Conservation (phyloP, 1,140 invertebrate genomes). For the Micrasema longulum region DNA sequence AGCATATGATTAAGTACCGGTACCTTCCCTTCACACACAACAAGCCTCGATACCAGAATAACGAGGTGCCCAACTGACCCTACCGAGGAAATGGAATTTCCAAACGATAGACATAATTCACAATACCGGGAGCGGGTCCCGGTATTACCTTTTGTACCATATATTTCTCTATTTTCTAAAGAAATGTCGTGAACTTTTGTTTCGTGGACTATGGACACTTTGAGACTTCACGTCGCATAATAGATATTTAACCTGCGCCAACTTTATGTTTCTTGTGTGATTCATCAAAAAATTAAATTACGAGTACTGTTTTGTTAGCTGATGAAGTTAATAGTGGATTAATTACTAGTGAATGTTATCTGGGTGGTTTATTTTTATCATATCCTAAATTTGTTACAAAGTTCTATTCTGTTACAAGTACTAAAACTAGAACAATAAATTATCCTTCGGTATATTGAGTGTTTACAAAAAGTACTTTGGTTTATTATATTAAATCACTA, state of each 20-base stretch:
- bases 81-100: background rate
- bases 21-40: constrained; percentile 98
- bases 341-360: constrained; percentile 16
- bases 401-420: too few relatives aligned
- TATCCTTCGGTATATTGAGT: too few relatives aligned
- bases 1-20: constrained; percentile 99
- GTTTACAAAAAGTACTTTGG: too few relatives aligned
- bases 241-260: constrained; percentile 6
- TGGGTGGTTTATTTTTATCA: constrained; percentile 25
- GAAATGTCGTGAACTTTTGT: constrained; percentile 22
- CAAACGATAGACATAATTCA: constrained; percentile 38
- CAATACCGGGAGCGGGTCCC: constrained; percentile 1
- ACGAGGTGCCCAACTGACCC: constrained; percentile 68
- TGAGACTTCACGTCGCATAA: constrained; percentile 17
- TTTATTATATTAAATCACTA: too few relatives aligned
- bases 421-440: too few relatives aligned
- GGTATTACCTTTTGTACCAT: constrained; percentile 35
- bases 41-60: constrained; percentile 91
- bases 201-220: constrained; percentile 38
- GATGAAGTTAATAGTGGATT: background rate
- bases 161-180: constrained; percentile 26
- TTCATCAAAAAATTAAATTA: constrained; percentile 13
- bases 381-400: too few relatives aligned
- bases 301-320: constrained; percentile 22
- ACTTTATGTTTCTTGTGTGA: constrained; percentile 28